A percentile compares a stretch with the other conserved stretches of the same genome.
phyloP scores from a whole-genome alignment of 2,113 vertebrate species.

The Euleptes europaea region DNA sequence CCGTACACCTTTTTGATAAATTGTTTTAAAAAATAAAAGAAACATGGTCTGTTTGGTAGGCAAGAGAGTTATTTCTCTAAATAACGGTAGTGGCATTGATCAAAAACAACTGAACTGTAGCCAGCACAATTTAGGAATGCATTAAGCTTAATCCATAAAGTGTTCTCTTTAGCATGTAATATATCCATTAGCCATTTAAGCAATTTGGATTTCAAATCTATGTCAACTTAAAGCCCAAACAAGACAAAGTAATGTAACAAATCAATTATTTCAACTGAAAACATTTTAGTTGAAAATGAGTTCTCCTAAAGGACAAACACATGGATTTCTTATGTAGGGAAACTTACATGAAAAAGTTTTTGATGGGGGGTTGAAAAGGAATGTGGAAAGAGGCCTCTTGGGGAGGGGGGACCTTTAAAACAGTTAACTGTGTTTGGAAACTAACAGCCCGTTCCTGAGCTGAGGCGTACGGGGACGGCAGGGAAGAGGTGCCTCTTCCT shows the following conservation, averaged over 20 bases:
- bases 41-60: neutral
- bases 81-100: conserved; percentile 12
- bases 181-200: neutral
- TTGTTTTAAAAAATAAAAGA: neutral
- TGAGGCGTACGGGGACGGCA: too few relatives aligned
- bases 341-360: neutral
- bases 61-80: neutral
- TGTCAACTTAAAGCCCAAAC: neutral
- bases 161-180: conserved; percentile 16
- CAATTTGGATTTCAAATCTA: conserved; percentile 15
- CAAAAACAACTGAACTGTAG: neutral
- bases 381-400: too few relatives aligned
- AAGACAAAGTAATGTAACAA: conserved; percentile 3
- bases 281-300: conserved; percentile 1
- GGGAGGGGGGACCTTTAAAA: too few relatives aligned
- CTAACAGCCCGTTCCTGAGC: too few relatives aligned
- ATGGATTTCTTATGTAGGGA: neutral
- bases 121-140: conserved; percentile 8
- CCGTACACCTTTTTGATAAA: conserved; percentile 1
- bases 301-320: neutral
- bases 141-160: conserved; percentile 23
- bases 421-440: too few relatives aligned
- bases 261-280: conserved; percentile 6
- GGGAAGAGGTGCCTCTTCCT: too few relatives aligned
- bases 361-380: neutral